These are phyloP conservation scores for Sebastes hopkinsi DNA, from an alignment of 2,797 vertebrate species.

Conservation along the genomic window DNA sequence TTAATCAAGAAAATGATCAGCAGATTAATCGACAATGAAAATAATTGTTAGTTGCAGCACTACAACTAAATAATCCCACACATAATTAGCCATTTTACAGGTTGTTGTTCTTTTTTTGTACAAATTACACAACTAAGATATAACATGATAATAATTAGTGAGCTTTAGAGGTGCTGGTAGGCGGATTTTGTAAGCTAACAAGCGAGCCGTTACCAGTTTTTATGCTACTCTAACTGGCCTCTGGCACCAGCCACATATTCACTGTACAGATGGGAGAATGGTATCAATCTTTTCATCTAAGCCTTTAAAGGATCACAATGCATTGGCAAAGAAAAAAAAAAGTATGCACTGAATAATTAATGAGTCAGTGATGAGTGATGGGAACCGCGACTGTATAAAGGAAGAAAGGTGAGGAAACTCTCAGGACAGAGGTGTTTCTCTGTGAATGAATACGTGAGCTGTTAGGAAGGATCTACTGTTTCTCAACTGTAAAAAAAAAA, in stretches of 20 bases:
- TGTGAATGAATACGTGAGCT: slow-evolving; percentile 7
- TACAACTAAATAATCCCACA: background rate
- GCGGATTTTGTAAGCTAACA: background rate
- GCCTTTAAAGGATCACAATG: background rate
- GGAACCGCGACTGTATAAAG: background rate
- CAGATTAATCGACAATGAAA: too few relatives aligned
- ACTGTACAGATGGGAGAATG: accelerated
- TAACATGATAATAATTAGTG: background rate
- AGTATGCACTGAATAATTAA: background rate
- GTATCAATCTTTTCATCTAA: background rate
- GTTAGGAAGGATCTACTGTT: background rate
- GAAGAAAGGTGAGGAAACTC: background rate
- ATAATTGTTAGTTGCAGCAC: too few relatives aligned
- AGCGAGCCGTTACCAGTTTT: background rate
- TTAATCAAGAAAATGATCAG: too few relatives aligned
- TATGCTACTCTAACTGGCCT: background rate
- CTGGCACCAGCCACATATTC: background rate
- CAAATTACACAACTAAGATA: background rate
- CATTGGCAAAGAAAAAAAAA: background rate
- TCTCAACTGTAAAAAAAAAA: background rate
- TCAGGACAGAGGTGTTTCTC: background rate
- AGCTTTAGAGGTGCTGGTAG: too few relatives aligned
- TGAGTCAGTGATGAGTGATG: background rate
- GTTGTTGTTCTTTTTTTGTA: background rate
- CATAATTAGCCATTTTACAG: background rate